A percentile compares a stretch with the other conserved stretches of the same genome.
These are phyloP conservation scores for Percopsis transmontana DNA, from an alignment of 2,113 vertebrate species.

Conservation along the genomic window DNA sequence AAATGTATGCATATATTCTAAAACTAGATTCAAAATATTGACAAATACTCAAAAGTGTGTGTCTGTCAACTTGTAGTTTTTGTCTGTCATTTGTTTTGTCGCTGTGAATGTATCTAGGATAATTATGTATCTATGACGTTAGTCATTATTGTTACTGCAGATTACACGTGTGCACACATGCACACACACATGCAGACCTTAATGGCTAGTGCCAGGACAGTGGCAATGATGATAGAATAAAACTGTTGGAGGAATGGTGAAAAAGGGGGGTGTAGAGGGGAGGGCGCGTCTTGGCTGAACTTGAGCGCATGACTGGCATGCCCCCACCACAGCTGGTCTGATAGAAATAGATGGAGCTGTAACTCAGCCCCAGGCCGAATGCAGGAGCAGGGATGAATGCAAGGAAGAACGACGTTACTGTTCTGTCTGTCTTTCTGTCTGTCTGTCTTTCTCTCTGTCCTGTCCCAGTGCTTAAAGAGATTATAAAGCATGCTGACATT, in stretches of 20 bases:
- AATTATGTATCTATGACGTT: neutral
- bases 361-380: constrained; percentile 54
- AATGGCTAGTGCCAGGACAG: neutral
- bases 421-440: constrained; percentile 1
- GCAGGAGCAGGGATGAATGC: constrained; percentile 33
- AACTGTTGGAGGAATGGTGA: constrained; percentile 12
- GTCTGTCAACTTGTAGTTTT: too few species aligned
- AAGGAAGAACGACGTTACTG: constrained; percentile 3
- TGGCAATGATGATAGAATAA: constrained; percentile 13
- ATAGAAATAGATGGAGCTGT: constrained; percentile 72
- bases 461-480: constrained; percentile 14
- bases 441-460: neutral
- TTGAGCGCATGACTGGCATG: constrained; percentile 61
- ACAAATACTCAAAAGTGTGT: too few species aligned
- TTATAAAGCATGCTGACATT: constrained; percentile 18
- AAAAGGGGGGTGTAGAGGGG: neutral
- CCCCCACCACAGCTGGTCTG: constrained; percentile 59
- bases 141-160: too few species aligned
- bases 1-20: too few species aligned
- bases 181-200: neutral
- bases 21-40: too few species aligned
- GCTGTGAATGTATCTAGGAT: too few species aligned
- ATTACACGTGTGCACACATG: neutral
- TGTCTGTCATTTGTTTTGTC: too few species aligned
- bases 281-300: constrained; percentile 51